Evolutionary conservation across 2,888 invertebrate species (phyloP).

Genomic region (Oxytorus armatus): DNA sequence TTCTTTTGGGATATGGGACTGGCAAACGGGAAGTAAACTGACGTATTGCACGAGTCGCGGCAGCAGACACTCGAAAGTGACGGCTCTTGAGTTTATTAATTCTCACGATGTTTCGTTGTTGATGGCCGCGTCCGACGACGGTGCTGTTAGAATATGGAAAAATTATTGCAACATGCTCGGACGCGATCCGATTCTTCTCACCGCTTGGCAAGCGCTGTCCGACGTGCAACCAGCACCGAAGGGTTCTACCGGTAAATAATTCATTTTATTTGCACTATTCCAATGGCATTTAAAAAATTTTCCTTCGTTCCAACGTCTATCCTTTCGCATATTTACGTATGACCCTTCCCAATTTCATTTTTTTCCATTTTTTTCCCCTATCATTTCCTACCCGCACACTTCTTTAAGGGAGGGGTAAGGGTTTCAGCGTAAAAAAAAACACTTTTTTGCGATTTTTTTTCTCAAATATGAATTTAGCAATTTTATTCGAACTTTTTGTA

Average conservation of each 20-base stretch:
- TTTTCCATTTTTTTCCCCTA: too few relatives aligned
- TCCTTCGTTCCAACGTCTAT: conserved; percentile 1
- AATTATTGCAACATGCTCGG: conserved; percentile 81
- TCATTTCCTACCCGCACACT: too few relatives aligned
- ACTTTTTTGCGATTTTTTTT: too few relatives aligned
- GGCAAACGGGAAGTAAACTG: conserved; percentile 90
- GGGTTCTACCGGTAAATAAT: conserved; percentile 79
- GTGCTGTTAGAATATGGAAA: conserved; percentile 90
- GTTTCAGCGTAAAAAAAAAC: too few relatives aligned
- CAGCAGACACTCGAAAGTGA: conserved; percentile 88
- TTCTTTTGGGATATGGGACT: conserved; percentile 93
- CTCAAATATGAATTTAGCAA: too few relatives aligned
- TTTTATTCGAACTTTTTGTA: too few relatives aligned
- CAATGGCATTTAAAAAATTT: too few relatives aligned
- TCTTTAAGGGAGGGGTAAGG: too few relatives aligned
- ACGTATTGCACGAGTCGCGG: conserved; percentile 87
- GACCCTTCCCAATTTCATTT: too few relatives aligned
- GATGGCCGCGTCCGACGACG: conserved; percentile 91
- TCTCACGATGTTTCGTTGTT: conserved; percentile 92
- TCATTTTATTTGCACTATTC: neutral
- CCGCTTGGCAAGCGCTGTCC: conserved; percentile 94
- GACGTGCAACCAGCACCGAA: conserved; percentile 86
- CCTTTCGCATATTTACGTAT: neutral
- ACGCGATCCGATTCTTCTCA: conserved; percentile 85
- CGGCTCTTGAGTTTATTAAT: conserved; percentile 94